Base-by-base conservation (phyloP, 2,797 vertebrate genomes). In the Danio choprae region DNA sequence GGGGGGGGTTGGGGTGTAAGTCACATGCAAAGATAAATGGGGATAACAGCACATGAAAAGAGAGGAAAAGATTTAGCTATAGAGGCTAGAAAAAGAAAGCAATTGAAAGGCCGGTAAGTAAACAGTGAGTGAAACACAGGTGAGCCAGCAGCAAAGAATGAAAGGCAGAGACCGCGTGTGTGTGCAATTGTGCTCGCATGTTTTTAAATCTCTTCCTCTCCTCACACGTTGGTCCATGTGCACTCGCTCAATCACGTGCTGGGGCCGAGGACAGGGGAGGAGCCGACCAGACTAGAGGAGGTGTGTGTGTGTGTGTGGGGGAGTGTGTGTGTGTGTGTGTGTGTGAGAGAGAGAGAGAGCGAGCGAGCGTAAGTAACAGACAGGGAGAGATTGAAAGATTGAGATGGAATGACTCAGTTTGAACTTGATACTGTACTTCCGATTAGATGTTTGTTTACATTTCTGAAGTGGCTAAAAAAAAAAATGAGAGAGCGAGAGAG, bases 161-260 rank as follows among this genome's bases (percentile, higher is more conserved):
- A 87, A 82, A 84, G 79, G 70, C 81, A 83, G 84, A 59, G 89
- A 69, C 82, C 62, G 86, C 72, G 80, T 76, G 70, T 82, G 60
- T 20, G 79, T 40, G 71, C 29, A 29, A 67, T 48, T 76, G 86
- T 72, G 74, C 77, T 92, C 90, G 91, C 91, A 89, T 94, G 93
- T 93, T 92, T 93, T 93, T 92, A 93, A 94, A 94, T 91, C 93
- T 93, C 92, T 92, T 84, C 90, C 88, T 87, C 88, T 86, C 90
- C 94, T 94, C 92, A 93, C 92, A 93, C 91, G 89, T 91, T 92
- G 87, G 87, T 91, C 88, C 91, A 91, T 91, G 92, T 93, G 93
- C 93, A 88, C 89, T 91, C 89, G 90, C 91, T 88, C 46, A 53
- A 87, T 93, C 93, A 94, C 92, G 94, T 94, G 94, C 92, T 18